Percentiles rank a stretch among this genome's conserved stretches.
These are phyloP conservation scores for Brenthis hecate DNA, from an alignment of 2,888 invertebrate genomes.

Conservation along the genomic window DNA sequence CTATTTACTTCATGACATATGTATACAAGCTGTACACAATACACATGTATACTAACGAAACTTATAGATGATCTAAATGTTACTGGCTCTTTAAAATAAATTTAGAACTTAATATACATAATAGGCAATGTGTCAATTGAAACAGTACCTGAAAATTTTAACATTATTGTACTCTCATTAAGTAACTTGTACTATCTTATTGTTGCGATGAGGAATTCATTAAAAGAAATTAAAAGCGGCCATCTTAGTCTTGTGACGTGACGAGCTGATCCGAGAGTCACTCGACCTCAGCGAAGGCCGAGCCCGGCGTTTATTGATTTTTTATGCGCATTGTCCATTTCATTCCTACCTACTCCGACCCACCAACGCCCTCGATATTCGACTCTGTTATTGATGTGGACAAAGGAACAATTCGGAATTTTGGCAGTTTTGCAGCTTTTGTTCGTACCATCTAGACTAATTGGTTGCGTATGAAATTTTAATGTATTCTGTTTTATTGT, in stretches of 20 bases:
- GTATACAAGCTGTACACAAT: conserved; percentile 20
- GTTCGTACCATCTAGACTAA: conserved; percentile 4
- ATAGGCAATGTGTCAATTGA: neutral
- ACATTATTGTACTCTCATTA: neutral
- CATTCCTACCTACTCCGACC: conserved; percentile 48
- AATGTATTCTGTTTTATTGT: conserved; percentile 9
- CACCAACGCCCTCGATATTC: conserved; percentile 46
- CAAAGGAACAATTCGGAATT: conserved; percentile 18
- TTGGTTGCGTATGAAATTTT: conserved; percentile 1
- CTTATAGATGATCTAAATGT: neutral
- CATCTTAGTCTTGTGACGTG: conserved; percentile 37
- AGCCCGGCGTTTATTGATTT: conserved; percentile 78
- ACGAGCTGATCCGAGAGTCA: conserved; percentile 47
- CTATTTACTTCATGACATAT: conserved; percentile 7
- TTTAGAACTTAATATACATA: neutral
- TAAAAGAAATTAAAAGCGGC: conserved; percentile 29
- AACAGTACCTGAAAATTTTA: no score
- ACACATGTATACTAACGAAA: conserved; percentile 8
- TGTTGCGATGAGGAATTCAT: neutral
- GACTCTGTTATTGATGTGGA: conserved; percentile 28
- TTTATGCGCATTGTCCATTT: conserved; percentile 80
- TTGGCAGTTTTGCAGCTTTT: conserved; percentile 19
- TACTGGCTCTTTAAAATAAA: neutral
- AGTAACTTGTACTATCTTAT: neutral
- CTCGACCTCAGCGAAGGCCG: conserved; percentile 77